Base-by-base conservation (phyloP, 2,888 invertebrate genomes). In the Aethes cnicana region DNA sequence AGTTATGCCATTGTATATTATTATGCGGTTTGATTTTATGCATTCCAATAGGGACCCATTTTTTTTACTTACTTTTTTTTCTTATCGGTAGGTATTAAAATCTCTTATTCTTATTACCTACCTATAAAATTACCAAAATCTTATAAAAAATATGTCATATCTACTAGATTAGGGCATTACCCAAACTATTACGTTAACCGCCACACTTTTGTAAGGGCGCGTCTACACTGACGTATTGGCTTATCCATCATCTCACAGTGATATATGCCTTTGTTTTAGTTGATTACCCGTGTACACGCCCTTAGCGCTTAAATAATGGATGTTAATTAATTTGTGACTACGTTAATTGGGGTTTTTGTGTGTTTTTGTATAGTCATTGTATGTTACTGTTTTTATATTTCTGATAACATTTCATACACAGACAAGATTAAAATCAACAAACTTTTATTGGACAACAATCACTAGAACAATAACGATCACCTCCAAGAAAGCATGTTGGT, bases 171-270 rank as follows among this genome's bases (percentile, higher is more conserved):
- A 6, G 2, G 20, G 32, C 8, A 20, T 4, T 16, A 54, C 52
- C 56, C 39, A 18, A 43, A 39, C 33, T 32, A 55, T 26, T 47
- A 62, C 56, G 53, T 53, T 55, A 60, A 39, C 18, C 61, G 68
- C 69, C 67, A 69, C 64, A 55, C 54, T 57, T 66, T 71, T 73
- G 67, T 60, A 64, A 66, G 74, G 81, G 82, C 66, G 72, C 63
- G 80, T 41, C 72, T 63, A 70, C 78, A 77, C 74, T 84, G 81
- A 84, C 75, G 72, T 72, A 84, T 84, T 69, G 57, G 63, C 72
- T 72, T 77, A 84, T 84, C 77, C 78, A 78, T 84, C 82, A 83
- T 75, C 77, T 76, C 75, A 57, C 56, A 61, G 52, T 59, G 59
- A 63, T 59, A 61, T 61, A 61, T 61, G 59, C 64, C 61, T 69